Evolutionary conservation across 2,797 vertebrate genomes (phyloP).

Genomic region (Yasuhikotakia modesta): DNA sequence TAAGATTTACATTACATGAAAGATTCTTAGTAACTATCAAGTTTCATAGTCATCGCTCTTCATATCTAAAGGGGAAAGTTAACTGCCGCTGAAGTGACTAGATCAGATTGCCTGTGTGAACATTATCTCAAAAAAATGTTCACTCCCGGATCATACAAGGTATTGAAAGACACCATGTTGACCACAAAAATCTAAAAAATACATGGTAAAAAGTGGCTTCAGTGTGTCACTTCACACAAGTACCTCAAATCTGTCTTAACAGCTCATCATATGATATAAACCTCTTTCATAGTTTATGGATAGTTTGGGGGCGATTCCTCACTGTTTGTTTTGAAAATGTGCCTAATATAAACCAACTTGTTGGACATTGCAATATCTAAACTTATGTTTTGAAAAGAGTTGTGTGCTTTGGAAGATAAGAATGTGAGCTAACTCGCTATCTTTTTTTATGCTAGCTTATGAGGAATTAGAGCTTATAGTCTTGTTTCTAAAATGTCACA

Average conservation of each 20-base stretch:
- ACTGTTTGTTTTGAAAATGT: slow-evolving; percentile 41
- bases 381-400: slow-evolving; percentile 32
- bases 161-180: slow-evolving; percentile 7
- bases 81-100: slow-evolving; percentile 28
- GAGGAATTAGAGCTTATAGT: slow-evolving; percentile 17
- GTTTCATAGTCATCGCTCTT: slow-evolving; percentile 4
- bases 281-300: slow-evolving; percentile 17
- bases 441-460: slow-evolving; percentile 36
- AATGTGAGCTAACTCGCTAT: slow-evolving; percentile 29
- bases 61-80: slow-evolving; percentile 4
- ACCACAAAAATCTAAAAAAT: neutral
- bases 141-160: slow-evolving; percentile 37
- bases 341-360: slow-evolving; percentile 41
- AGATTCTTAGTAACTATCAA: neutral
- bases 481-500: slow-evolving; percentile 1
- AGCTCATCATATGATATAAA: slow-evolving; percentile 23
- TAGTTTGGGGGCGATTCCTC: slow-evolving; percentile 11
- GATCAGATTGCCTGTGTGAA: slow-evolving; percentile 29
- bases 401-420: slow-evolving; percentile 22
- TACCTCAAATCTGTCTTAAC: slow-evolving; percentile 46
- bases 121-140: slow-evolving; percentile 6
- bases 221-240: slow-evolving; percentile 29
- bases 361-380: slow-evolving; percentile 46
- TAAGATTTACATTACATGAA: slow-evolving; percentile 3
- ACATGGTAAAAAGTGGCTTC: slow-evolving; percentile 14